Percentiles rank a stretch among this genome's conserved stretches.
phyloP scores from a whole-genome alignment of 1,140 invertebrate genomes.

The Zaprionus taronus region DNA sequence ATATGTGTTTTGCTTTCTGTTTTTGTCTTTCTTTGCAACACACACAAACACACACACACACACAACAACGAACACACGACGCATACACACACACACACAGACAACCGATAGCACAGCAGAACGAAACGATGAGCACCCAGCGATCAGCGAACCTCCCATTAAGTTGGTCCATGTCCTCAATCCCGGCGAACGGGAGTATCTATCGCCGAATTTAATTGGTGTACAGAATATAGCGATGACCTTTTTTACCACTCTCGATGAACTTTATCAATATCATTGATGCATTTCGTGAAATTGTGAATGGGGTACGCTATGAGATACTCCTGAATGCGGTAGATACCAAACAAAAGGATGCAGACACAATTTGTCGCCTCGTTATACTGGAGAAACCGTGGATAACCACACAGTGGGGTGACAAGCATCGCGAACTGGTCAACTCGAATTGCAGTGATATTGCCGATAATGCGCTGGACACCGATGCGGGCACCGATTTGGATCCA shows the following conservation, averaged over 20 bases:
- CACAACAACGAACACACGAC: conserved; percentile 28
- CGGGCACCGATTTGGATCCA: conserved; percentile 18
- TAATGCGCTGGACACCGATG: conserved; percentile 36
- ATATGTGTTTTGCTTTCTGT: conserved; percentile 79
- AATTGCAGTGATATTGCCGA: conserved; percentile 70
- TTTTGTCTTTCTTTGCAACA: conserved; percentile 61
- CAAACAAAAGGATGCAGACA: conserved; percentile 67
- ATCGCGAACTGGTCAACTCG: conserved; percentile 69
- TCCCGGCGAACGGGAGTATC: conserved; percentile 80
- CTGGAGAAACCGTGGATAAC: conserved; percentile 81
- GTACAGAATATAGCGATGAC: conserved; percentile 83
- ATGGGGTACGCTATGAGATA: conserved; percentile 81
- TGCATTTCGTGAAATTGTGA: conserved; percentile 79
- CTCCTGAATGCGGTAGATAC: conserved; percentile 72
- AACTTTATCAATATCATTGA: conserved; percentile 80
- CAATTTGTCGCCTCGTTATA: conserved; percentile 74
- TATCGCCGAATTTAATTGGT: conserved; percentile 81
- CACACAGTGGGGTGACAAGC: conserved; percentile 81
- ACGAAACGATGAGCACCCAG: conserved; percentile 41
- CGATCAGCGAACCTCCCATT: conserved; percentile 70
- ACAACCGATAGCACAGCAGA: conserved; percentile 28
- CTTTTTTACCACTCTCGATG: conserved; percentile 77
- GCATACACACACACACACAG: conserved; percentile 21
- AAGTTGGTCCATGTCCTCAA: conserved; percentile 79
- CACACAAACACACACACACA: conserved; percentile 27